phyloP scores from a whole-genome alignment of 1,140 invertebrate species.

The Orchesella cincta region DNA sequence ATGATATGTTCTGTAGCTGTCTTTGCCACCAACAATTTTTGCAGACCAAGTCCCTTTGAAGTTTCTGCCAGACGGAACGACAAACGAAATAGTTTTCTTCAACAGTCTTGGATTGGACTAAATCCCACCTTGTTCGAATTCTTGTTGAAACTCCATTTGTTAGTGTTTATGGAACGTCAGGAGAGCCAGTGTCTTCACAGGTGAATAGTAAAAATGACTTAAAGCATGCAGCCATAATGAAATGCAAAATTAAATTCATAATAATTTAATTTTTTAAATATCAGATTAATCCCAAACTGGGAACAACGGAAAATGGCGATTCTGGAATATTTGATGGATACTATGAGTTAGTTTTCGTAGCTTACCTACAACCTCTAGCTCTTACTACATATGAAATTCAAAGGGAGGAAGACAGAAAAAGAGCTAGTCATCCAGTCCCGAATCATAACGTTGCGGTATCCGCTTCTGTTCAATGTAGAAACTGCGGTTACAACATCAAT shows the following conservation, averaged over 20 bases:
- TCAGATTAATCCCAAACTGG: constrained; percentile 11
- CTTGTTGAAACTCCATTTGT: constrained; percentile 71
- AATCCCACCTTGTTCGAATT: constrained; percentile 74
- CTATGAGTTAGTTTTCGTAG: constrained; percentile 13
- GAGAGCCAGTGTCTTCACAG: constrained; percentile 61
- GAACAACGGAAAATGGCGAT: not conserved
- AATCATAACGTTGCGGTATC: not conserved
- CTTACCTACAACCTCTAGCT: not conserved
- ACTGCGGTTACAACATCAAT: constrained; percentile 1
- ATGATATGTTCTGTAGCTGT: too few species aligned
- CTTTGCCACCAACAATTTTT: too few species aligned
- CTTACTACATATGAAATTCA: not conserved
- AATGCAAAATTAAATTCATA: not conserved
- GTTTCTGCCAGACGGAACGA: not conserved
- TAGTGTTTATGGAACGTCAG: constrained; percentile 68
- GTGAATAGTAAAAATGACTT: not conserved
- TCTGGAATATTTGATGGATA: not conserved
- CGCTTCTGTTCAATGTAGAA: not conserved
- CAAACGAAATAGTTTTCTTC: constrained; percentile 68
- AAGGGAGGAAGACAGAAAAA: not conserved
- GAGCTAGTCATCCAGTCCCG: not conserved
- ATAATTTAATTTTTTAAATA: not conserved
- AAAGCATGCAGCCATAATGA: not conserved
- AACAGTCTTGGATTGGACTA: constrained; percentile 75
- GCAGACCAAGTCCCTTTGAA: constrained; percentile 12